Evolutionary conservation across 2,797 vertebrate genomes (phyloP).

Genomic region (Rhodeus uyekii): DNA sequence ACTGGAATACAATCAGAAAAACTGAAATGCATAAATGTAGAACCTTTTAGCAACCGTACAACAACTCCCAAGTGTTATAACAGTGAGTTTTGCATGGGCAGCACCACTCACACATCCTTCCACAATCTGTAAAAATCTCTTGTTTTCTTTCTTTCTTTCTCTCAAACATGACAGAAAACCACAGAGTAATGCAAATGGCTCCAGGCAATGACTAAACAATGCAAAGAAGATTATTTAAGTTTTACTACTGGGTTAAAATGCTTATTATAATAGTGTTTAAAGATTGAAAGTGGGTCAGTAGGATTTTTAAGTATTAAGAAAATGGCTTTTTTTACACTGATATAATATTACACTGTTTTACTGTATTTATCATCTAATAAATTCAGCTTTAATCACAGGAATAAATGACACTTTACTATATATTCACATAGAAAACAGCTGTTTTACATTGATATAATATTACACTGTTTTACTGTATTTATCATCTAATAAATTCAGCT

Average conservation of each 20-base stretch:
- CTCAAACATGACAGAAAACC: neutral
- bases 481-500: no score
- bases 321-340: no score
- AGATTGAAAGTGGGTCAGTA: no score
- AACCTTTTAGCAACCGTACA: neutral
- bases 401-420: no score
- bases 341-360: no score
- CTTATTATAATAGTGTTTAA: no score
- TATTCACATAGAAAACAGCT: no score
- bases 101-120: neutral
- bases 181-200: neutral
- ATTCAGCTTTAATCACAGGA: no score
- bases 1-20: neutral
- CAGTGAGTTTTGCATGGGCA: neutral
- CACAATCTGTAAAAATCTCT: neutral
- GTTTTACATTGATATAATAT: no score
- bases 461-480: no score
- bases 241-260: neutral
- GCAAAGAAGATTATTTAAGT: neutral
- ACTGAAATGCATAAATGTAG: neutral
- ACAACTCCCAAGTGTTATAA: neutral
- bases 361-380: no score
- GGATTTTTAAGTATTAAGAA: no score
- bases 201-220: neutral
- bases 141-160: neutral